phyloP scores from a whole-genome alignment of 1,140 invertebrate genomes.

The Heliconius eleuchia region DNA sequence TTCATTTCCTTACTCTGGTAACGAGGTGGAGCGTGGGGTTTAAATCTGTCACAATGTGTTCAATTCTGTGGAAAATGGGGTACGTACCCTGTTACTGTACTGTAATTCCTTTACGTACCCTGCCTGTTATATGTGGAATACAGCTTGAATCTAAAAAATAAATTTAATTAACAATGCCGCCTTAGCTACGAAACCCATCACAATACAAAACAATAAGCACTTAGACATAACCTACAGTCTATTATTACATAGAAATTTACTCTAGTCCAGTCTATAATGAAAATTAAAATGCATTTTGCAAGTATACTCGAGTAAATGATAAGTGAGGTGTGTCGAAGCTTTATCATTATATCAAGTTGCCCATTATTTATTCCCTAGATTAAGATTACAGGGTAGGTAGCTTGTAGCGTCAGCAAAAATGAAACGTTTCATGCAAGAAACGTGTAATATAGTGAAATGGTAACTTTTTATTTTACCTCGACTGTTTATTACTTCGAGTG shows the following conservation, averaged over 20 bases:
- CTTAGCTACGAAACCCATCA: neutral
- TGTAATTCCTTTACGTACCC: no score
- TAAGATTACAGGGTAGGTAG: neutral
- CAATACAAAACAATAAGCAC: neutral
- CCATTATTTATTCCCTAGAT: neutral
- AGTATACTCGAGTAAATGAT: neutral
- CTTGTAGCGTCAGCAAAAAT: neutral
- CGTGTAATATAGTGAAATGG: neutral
- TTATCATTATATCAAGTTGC: neutral
- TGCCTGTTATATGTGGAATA: no score
- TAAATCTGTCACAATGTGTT: no score
- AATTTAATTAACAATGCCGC: no score
- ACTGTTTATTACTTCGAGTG: neutral
- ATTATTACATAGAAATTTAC: neutral
- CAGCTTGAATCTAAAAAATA: no score
- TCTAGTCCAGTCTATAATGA: neutral
- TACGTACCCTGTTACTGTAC: no score
- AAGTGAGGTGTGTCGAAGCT: neutral
- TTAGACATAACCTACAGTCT: neutral
- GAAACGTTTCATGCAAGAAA: neutral
- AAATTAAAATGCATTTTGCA: constrained; percentile 3
- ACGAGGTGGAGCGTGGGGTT: no score
- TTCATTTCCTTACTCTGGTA: no score
- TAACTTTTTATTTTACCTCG: neutral
- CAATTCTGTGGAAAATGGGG: no score